These are phyloP conservation scores for Melanotaenia trifasciata DNA, from an alignment of 2,797 vertebrate genomes.

Conservation along the genomic window DNA sequence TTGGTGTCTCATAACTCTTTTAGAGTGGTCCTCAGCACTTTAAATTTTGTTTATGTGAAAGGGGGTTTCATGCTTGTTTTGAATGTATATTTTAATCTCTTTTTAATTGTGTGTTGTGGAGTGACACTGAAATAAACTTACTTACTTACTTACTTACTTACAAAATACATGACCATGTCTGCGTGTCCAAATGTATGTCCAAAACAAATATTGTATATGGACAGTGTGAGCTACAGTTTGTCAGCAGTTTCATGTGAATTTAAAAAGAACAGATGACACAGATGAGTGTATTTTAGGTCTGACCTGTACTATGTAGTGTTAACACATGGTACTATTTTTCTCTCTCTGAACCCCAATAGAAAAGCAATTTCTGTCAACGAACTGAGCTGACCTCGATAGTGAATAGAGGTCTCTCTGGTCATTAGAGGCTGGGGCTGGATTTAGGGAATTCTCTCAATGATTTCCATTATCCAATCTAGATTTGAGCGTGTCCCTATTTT, in stretches of 20 bases:
- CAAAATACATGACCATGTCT: too few relatives aligned
- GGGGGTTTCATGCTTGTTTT: too few relatives aligned
- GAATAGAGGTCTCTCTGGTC: constrained; percentile 26
- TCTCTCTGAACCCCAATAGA: not conserved
- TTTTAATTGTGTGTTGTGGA: too few relatives aligned
- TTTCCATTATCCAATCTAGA: constrained; percentile 40
- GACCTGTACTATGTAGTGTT: not conserved
- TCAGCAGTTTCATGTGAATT: not conserved
- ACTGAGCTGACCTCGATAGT: constrained; percentile 18
- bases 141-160: too few relatives aligned
- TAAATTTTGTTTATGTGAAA: too few relatives aligned
- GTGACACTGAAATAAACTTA: too few relatives aligned
- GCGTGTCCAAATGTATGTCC: too few relatives aligned
- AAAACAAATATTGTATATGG: not conserved
- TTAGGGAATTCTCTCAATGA: constrained; percentile 41
- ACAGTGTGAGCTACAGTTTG: not conserved
- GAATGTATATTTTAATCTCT: too few relatives aligned
- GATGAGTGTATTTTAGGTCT: too few relatives aligned
- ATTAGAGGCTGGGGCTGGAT: constrained; percentile 21
- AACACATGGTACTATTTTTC: not conserved
- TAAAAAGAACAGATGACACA: not conserved
- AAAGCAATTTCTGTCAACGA: constrained; percentile 22
- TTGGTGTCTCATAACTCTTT: too few relatives aligned
- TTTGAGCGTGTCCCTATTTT: constrained; percentile 37
- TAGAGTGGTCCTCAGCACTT: too few relatives aligned